A percentile compares a stretch with the other conserved stretches of the same genome.
Conservation (phyloP, 2,888 invertebrate genomes). For the Cepaea hortensis region DNA sequence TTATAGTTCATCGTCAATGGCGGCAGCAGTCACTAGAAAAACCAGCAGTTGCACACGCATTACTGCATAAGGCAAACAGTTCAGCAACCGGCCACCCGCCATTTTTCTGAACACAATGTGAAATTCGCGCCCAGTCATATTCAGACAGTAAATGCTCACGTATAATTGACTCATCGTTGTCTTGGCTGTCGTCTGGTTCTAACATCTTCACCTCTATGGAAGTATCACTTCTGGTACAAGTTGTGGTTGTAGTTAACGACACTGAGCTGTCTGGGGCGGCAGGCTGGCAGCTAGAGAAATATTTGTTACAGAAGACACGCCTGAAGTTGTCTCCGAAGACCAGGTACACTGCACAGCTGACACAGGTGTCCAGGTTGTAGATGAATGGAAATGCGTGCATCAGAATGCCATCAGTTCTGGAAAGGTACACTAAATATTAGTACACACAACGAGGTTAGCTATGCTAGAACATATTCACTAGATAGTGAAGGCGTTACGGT, state of each 20-base stretch:
- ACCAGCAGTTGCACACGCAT: no score
- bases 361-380: conserved; percentile 49
- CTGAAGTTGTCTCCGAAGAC: conserved; percentile 50
- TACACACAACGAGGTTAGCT: no score
- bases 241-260: no score
- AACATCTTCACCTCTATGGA: neutral
- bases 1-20: no score
- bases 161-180: neutral
- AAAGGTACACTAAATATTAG: neutral
- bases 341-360: conserved; percentile 49
- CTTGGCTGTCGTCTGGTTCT: neutral
- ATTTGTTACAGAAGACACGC: conserved; percentile 39
- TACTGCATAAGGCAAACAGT: no score
- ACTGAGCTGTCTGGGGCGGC: neutral
- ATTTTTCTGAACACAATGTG: no score
- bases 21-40: no score
- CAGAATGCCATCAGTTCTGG: conserved; percentile 34
- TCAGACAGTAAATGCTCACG: neutral
- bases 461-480: no score
- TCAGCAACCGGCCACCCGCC: no score
- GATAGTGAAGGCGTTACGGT: no score
- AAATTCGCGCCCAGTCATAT: neutral
- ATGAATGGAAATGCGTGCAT: conserved; percentile 43
- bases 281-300: conserved; percentile 36
- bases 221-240: neutral